Conservation (phyloP, 2,888 invertebrate species). For the Cenopis cana region DNA sequence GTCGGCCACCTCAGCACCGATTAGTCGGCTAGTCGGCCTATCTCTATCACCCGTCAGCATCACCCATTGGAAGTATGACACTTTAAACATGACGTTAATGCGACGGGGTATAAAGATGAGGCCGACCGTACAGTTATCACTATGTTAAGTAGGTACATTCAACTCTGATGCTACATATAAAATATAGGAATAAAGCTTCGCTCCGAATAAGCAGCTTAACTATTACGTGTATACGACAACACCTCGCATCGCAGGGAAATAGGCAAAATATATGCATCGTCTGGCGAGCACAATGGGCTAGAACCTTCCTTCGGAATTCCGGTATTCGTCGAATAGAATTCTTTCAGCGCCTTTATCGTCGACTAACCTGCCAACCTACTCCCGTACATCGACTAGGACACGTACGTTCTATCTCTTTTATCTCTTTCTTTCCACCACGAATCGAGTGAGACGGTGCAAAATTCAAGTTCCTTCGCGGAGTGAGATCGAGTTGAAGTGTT, state of each 20-base stretch:
- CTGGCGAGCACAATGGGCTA: constrained; percentile 53
- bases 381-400: constrained; percentile 1
- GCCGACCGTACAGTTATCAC: no score
- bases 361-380: constrained; percentile 42
- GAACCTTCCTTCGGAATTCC: constrained; percentile 52
- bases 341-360: constrained; percentile 62
- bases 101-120: no score
- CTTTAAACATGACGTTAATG: no score
- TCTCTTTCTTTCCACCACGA: constrained; percentile 13
- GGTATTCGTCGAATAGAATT: constrained; percentile 69
- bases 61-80: no score
- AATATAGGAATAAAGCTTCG: constrained; percentile 7
- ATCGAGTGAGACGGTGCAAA: constrained; percentile 8
- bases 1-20: no score
- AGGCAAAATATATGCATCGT: constrained; percentile 55
- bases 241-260: constrained; percentile 44
- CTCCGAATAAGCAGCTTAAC: constrained; percentile 32
- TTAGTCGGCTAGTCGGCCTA: no score
- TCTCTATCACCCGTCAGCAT: no score
- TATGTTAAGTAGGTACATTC: no score
- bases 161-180: background rate
- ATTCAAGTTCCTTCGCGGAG: constrained; percentile 12
- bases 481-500: constrained; percentile 22
- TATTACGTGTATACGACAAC: constrained; percentile 19
- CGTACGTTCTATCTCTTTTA: constrained; percentile 8